Base-by-base conservation (phyloP, 2,797 vertebrate species). In the Hoplostethus mediterraneus region DNA sequence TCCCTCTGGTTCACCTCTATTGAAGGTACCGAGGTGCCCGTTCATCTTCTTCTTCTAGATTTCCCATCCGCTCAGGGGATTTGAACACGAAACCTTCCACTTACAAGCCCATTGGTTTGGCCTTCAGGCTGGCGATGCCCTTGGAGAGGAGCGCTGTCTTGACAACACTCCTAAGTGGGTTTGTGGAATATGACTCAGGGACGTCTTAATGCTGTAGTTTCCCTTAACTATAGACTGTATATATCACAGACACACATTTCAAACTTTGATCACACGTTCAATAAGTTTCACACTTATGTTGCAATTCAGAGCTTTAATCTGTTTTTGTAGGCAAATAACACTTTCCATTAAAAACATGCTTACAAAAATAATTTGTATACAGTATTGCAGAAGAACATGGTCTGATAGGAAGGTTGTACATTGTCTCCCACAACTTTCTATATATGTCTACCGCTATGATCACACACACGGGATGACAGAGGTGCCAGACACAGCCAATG, bases 361-460 rank as follows among this genome's bases (percentile, higher is more conserved):
- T 80, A 89, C 60, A 91, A 90, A 91, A 90, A 92, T 84, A 84
- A 62, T 77, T 14, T 61, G 36, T 11, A 83, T 16, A 62, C 69
- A 57, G 42, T 40, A 58, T 70, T 79, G 78, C 44, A 63, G 62
- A 64, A 82, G 71, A 76, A 74, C 17, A 60, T 49, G 31, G 57
- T 55, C 6, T 83, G 38, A 73, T 67, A 63, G 55, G n/a, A 71
- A 62, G 68, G 47, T 82, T 16, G 51, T 40, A 51, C 28, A 62
- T 53, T 45, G 71, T 74, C 75, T n/a, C 52, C 42, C 61, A 63
- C 42, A 65, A 63, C 44, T 54, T 71, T 59, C 63, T 38, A 49
- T 60, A 13, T 14, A 7, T 21, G 38, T 45, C 58, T n/a, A 53
- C 57, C 48, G 53, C 63, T 33, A 9, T 48, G 6, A 14, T 59